phyloP scores from a whole-genome alignment of 2,888 invertebrate genomes.

The Catocala nupta region DNA sequence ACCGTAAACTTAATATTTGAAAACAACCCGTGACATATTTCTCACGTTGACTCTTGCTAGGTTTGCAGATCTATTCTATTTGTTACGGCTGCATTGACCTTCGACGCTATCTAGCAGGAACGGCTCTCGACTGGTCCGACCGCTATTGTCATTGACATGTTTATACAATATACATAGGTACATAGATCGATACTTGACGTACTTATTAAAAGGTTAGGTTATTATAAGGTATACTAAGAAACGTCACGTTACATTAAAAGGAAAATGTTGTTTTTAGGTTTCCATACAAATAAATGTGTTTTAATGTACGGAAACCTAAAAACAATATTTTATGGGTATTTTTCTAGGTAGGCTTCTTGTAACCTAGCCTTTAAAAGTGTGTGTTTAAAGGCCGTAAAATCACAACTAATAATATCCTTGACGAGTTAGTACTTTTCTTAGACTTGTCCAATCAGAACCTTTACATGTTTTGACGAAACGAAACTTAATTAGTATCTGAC shows the following conservation, averaged over 20 bases:
- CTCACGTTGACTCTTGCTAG: neutral
- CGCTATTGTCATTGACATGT: constrained; percentile 49
- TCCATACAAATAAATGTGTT: too few species aligned
- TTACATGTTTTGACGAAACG: too few species aligned
- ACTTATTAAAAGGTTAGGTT: neutral
- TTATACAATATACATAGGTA: constrained; percentile 24
- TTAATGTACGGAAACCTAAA: too few species aligned
- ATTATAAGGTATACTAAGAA: neutral
- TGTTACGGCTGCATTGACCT: constrained; percentile 54
- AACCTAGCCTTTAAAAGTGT: too few species aligned
- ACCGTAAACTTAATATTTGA: neutral
- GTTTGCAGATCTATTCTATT: constrained; percentile 15
- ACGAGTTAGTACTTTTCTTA: too few species aligned
- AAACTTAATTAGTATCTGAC: too few species aligned
- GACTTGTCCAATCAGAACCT: too few species aligned
- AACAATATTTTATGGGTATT: too few species aligned
- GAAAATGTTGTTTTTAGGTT: neutral
- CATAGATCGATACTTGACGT: constrained; percentile 19
- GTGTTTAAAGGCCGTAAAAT: too few species aligned
- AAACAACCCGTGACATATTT: neutral
- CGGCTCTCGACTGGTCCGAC: constrained; percentile 55
- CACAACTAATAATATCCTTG: too few species aligned
- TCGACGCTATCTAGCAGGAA: constrained; percentile 53
- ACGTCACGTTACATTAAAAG: neutral
- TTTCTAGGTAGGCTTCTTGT: too few species aligned